These are phyloP conservation scores for Panzeria rudis DNA, from an alignment of 2,888 invertebrate genomes.

Conservation along the genomic window DNA sequence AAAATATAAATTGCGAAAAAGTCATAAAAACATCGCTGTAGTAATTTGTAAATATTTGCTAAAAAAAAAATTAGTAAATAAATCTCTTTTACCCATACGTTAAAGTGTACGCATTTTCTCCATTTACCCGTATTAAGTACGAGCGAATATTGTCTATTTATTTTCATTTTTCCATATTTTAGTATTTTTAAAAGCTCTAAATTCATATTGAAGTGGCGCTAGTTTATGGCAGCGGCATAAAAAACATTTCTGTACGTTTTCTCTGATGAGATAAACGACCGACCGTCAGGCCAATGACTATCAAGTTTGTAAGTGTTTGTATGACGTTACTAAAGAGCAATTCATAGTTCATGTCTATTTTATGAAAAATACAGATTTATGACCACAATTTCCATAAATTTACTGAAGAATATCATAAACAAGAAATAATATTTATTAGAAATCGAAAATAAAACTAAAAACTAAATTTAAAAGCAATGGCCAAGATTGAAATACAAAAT, in stretches of 20 bases:
- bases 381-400: conserved; percentile 53
- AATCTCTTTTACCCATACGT: background rate
- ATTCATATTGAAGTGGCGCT: background rate
- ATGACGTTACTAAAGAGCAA: conserved; percentile 15
- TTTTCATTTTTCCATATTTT: background rate
- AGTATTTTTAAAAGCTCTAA: conserved; percentile 5
- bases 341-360: conserved; percentile 41
- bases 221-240: background rate
- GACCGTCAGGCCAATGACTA: conserved; percentile 41
- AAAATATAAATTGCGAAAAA: background rate
- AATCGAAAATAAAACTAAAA: conserved; percentile 26
- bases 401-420: conserved; percentile 33
- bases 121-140: background rate
- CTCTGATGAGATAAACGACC: conserved; percentile 47
- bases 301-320: background rate
- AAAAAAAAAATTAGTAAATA: background rate
- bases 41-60: background rate
- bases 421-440: conserved; percentile 43
- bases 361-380: conserved; percentile 42
- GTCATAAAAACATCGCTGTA: background rate
- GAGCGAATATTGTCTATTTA: conserved; percentile 5
- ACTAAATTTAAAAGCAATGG: background rate
- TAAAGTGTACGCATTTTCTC: background rate
- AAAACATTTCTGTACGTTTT: background rate
- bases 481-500: background rate